Percentiles rank a stretch among this genome's conserved stretches.
Evolutionary conservation across 92 coral and sea anemone genomes (phyloP).

Genomic region (Pocillopora meandrina): DNA sequence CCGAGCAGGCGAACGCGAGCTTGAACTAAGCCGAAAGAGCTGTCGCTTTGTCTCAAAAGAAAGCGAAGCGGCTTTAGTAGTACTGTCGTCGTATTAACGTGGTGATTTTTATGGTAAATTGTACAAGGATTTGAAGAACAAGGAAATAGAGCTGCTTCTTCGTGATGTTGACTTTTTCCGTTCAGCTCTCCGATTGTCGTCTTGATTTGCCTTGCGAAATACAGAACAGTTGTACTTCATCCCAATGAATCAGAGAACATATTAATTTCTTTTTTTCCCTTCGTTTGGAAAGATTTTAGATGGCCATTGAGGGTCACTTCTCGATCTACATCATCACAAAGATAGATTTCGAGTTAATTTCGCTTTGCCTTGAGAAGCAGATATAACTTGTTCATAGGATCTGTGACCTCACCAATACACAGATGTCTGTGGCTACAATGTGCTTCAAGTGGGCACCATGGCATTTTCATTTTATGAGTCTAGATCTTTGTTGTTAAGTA

Average conservation of each 20-base stretch:
- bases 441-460: not conserved
- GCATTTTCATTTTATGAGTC: not conserved
- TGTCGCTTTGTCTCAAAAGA: not conserved
- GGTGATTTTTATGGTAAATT: not conserved
- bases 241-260: not conserved
- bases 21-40: not conserved
- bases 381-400: not conserved
- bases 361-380: not conserved
- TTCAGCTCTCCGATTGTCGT: not conserved
- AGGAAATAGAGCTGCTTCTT: not conserved
- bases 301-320: not conserved
- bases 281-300: not conserved
- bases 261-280: not conserved
- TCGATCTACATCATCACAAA: not conserved
- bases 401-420: not conserved
- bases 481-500: too few relatives aligned
- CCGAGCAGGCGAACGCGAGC: not conserved
- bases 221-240: not conserved
- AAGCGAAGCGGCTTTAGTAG: slow-evolving; percentile 1
- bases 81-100: not conserved
- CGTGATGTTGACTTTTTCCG: slow-evolving; percentile 1
- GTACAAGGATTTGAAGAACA: not conserved
- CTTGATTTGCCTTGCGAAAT: not conserved
- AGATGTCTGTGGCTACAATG: not conserved
- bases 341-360: slow-evolving; percentile 19